Base-by-base conservation (phyloP, 2,797 vertebrate species). In the Leptoclinus maculatus region DNA sequence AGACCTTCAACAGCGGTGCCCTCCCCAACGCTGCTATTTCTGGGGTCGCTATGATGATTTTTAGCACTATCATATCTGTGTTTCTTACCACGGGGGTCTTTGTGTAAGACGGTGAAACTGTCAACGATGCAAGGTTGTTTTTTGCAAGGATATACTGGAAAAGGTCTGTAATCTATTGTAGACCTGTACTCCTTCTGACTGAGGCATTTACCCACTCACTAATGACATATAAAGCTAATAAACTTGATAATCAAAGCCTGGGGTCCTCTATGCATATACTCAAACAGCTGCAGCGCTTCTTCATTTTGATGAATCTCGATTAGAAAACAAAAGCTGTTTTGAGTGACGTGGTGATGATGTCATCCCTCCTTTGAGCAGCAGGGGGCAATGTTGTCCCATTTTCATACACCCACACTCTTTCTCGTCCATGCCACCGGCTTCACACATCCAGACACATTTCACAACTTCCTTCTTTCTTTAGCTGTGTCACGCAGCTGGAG, bases 1-100 rank as follows among this genome's bases (percentile, higher is more conserved):
- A 95, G 63, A 65, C 93, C 29, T 93, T 84, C 76, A 63, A 80
- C 66, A 43, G n/a, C 7, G 21, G 27, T 4, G n/a, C 36, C 8
- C n/a, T 77, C 74, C 69, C 80, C 3, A 71, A 69, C 3, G 10
- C 74, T 23, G 75, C 71, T 25, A 23, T 64, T 14, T 69, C 64
- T 21, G 56, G 59, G 17, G 17, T 69, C 19, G 56, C 68, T 6
- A 2, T 82, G 70, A 70, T 21, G 2, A 38, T 91, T 10, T 66
- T 74, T 78, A 74, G 74, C 74, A 38, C 27, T 2, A 0, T 79
- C 32, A 16, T 82, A 32, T 36, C 71, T 0, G 41, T 62, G 5
- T 45, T 32, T 58, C 27, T 89, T 64, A 54, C 78, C 29, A 62
- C 66, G 43, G 60, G 49, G 32, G 60, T 41, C 1, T 19, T 67